These are phyloP conservation scores for Puma concolor DNA, from an alignment of 2,113 vertebrate genomes.

Conservation along the genomic window DNA sequence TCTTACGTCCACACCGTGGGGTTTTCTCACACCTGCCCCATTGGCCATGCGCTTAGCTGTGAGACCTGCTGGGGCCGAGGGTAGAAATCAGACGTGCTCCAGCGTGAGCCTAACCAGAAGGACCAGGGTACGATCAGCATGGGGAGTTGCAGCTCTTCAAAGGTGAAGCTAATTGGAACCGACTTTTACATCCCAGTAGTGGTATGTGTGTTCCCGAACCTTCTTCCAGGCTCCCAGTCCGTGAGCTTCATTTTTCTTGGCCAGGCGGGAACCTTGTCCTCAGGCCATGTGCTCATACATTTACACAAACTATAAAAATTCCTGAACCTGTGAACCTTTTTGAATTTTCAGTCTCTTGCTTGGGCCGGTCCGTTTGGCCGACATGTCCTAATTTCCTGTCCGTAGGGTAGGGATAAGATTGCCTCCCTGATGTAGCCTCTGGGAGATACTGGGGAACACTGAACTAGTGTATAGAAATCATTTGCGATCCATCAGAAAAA, in stretches of 20 bases:
- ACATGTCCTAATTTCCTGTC: not conserved
- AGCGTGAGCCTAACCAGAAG: not conserved
- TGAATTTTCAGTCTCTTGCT: not conserved
- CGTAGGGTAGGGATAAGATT: not conserved
- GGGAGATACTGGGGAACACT: not conserved
- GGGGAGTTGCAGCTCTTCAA: not conserved
- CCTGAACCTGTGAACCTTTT: not conserved
- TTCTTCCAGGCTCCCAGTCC: not conserved
- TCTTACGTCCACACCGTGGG: not conserved
- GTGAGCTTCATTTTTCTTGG: not conserved
- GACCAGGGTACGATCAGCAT: not conserved
- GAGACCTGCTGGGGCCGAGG: not conserved
- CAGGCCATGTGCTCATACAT: not conserved
- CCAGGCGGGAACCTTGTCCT: not conserved
- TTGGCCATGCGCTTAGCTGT: not conserved
- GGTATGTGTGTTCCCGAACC: not conserved
- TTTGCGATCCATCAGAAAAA: not conserved
- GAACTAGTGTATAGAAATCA: not conserved
- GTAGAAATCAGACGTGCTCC: not conserved
- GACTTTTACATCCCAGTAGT: not conserved
- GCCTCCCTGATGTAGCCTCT: not conserved
- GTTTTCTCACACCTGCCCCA: no score
- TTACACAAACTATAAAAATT: not conserved
- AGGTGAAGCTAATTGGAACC: not conserved
- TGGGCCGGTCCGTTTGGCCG: not conserved